A percentile compares a stretch with the other conserved stretches of the same genome.
phyloP scores from a whole-genome alignment of 2,888 invertebrate species.

The Caradrina clavipalpis region DNA sequence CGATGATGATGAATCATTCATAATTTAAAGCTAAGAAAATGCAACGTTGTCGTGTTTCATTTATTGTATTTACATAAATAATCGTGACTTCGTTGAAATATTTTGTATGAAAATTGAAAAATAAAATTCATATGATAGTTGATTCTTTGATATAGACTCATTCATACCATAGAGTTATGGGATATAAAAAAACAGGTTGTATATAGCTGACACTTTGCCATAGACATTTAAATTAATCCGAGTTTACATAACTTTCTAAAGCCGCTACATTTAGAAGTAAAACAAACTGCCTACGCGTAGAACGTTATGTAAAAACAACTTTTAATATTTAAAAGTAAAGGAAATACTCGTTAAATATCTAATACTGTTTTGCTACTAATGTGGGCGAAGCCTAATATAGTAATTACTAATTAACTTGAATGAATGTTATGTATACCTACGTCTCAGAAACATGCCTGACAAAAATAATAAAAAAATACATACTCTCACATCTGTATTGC shows the following conservation, averaged over 20 bases:
- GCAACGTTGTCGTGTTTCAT: too few relatives aligned
- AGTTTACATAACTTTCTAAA: constrained; percentile 31
- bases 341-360: constrained; percentile 10
- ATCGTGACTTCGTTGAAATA: too few relatives aligned
- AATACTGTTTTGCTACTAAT: background rate
- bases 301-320: constrained; percentile 37
- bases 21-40: too few relatives aligned
- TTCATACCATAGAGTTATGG: too few relatives aligned
- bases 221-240: background rate
- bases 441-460: background rate
- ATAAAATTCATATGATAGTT: too few relatives aligned
- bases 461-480: too few relatives aligned
- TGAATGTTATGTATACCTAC: constrained; percentile 16
- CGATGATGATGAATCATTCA: too few relatives aligned
- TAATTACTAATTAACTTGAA: background rate
- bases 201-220: background rate
- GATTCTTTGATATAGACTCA: too few relatives aligned
- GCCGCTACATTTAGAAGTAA: constrained; percentile 5
- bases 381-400: background rate
- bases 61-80: too few relatives aligned
- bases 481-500: too few relatives aligned
- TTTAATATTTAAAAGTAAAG: background rate
- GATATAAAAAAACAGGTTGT: too few relatives aligned
- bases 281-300: constrained; percentile 15
- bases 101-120: too few relatives aligned